A percentile compares a stretch with the other conserved stretches of the same genome.
Conservation (phyloP, 2,797 vertebrate species). For the Emys orbicularis region DNA sequence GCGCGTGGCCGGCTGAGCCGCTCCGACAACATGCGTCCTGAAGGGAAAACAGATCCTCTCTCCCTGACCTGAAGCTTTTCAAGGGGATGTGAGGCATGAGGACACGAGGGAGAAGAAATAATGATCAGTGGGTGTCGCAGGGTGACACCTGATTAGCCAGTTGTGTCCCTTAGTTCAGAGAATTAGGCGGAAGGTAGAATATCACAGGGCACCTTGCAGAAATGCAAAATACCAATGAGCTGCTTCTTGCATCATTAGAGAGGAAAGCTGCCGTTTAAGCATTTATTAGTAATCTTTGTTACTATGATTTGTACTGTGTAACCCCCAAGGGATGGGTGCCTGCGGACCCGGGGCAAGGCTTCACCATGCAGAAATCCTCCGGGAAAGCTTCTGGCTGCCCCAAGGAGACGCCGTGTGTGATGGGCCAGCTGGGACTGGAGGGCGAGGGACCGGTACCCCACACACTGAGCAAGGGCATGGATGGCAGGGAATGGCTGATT, state of each 20-base stretch:
- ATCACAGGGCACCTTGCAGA: not conserved
- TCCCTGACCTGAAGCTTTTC: not conserved
- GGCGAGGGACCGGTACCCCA: not conserved
- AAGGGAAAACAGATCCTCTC: not conserved
- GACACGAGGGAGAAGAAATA: not conserved
- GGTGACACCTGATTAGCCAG: not conserved
- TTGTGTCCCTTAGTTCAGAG: not conserved
- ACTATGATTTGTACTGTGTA: not conserved
- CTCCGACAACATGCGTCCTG: not conserved
- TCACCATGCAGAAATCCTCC: not conserved
- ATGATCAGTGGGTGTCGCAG: not conserved
- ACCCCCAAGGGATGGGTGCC: not conserved
- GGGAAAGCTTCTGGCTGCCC: not conserved
- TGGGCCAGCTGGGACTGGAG: not conserved
- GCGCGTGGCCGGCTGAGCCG: not conserved
- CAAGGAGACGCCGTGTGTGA: not conserved
- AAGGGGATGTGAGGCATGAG: not conserved
- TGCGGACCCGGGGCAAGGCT: not conserved
- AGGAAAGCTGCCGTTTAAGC: not conserved
- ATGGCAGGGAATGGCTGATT: not conserved
- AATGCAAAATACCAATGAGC: not conserved
- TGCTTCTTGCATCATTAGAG: not conserved
- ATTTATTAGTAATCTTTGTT: not conserved
- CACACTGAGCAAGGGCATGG: not conserved
- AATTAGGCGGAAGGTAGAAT: not conserved